Evolutionary conservation across 2,797 vertebrate genomes (phyloP), one percentile per base, ranked within the genome.

Genomic region (Lithobates sylvaticus): DNA sequence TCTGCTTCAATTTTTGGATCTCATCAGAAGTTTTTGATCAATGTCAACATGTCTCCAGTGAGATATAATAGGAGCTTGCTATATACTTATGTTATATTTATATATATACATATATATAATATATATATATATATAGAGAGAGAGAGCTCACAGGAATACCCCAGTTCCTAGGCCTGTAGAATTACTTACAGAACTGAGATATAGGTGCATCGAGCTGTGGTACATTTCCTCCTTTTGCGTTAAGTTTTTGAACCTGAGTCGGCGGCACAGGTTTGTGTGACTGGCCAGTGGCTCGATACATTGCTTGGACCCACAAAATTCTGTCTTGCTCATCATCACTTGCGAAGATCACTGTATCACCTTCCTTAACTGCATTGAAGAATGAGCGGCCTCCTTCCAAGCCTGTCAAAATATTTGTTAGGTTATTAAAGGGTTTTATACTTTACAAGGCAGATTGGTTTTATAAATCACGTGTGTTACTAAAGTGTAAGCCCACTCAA

Each of bases 151-250:
- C 21, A 71, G 50, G 36, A 58, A 72, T 73, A 68, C 72, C 84
- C 47, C 54, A 58, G 10, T 65, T 65, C n/a, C 21, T 68, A 3
- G n/a, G 12, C 27, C 36, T 73, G 34, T 27, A 65, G 82, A 76
- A 93, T 91, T 93, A 98, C 98, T 97, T 96, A 99, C 98, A 99
- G 94, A 99, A 99, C 93, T 99, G 98, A 73, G 97, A 99, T 93
- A 99, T 99, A 50, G 98, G 98, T 1, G 98, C 98, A 0, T 99
- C 98, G 21, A 99, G 94, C 93, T 99, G 98, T 29, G 98, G 97
- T 2, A 96, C 95, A 0, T 96, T 96, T 85, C 97, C 95, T 88
- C 97, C 96, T 92, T 97, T 97, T 75, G 98, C 96, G 29, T 99
- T 99, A 89, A 99, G 97, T 88, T 99, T 99, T 94, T 99, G 98